Conservation (phyloP, 2,888 invertebrate genomes). For the Teleogryllus oceanicus region DNA sequence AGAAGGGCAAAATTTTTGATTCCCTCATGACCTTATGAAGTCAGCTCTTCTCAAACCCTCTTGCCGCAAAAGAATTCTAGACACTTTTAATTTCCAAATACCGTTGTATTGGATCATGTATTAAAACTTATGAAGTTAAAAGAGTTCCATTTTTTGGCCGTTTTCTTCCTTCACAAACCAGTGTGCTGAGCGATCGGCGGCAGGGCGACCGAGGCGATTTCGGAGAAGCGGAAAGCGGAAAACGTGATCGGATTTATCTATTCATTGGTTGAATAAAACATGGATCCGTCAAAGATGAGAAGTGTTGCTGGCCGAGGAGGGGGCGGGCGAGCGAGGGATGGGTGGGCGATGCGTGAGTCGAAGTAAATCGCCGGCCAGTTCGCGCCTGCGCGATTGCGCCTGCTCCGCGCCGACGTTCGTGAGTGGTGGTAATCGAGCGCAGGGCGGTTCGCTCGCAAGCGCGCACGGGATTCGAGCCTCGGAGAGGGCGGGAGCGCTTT, state of each 20-base stretch:
- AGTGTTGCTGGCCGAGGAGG: background rate
- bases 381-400: background rate
- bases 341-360: background rate
- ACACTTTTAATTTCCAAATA: no score
- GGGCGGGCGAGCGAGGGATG: background rate
- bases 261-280: conserved; percentile 9
- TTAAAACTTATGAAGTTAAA: no score
- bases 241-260: conserved; percentile 1
- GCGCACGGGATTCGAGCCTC: no score
- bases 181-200: no score
- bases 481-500: no score
- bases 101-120: no score
- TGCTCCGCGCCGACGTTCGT: background rate
- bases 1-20: no score
- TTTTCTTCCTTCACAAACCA: no score
- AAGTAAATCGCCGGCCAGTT: background rate
- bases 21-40: no score
- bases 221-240: background rate
- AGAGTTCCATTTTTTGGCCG: no score
- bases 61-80: no score
- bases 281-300: background rate
- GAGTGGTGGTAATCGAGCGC: background rate
- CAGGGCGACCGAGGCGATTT: background rate
- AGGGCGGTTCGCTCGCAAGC: background rate
- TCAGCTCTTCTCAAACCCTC: no score